phyloP scores from a whole-genome alignment of 2,113 vertebrate genomes.

The Bagarius yarrelli region DNA sequence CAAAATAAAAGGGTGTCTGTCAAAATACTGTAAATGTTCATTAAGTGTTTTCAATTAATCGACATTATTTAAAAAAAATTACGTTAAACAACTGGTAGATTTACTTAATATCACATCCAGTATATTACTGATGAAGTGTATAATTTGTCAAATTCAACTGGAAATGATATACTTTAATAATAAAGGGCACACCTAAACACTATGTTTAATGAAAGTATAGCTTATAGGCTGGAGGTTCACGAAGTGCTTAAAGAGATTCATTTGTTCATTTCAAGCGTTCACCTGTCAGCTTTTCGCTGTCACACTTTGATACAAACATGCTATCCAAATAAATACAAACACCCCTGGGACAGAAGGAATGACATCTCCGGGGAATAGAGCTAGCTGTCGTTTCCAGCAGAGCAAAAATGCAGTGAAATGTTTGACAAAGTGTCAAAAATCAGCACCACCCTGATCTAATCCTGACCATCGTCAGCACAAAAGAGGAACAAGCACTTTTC shows the following conservation, averaged over 20 bases:
- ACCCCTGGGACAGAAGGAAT: slow-evolving; percentile 9
- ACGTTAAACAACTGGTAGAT: background rate
- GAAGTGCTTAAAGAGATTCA: slow-evolving; percentile 2
- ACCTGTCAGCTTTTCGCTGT: slow-evolving; percentile 10
- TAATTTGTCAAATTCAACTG: background rate
- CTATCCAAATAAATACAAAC: slow-evolving; percentile 36
- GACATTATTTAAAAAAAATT: too few relatives aligned
- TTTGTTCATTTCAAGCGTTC: background rate
- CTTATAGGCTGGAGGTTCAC: background rate
- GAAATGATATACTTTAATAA: background rate
- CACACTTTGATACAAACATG: slow-evolving; percentile 47
- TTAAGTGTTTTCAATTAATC: too few relatives aligned
- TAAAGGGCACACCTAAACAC: too few relatives aligned
- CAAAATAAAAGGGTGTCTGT: too few relatives aligned
- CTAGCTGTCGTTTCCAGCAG: slow-evolving; percentile 59
- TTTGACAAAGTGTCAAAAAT: slow-evolving; percentile 64
- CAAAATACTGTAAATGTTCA: too few relatives aligned
- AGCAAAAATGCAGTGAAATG: slow-evolving; percentile 57
- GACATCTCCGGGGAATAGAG: slow-evolving; percentile 54
- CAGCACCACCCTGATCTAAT: slow-evolving; percentile 42
- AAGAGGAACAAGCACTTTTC: slow-evolving; percentile 65
- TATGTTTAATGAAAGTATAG: background rate
- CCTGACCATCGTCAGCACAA: slow-evolving; percentile 59
- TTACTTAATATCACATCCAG: background rate
- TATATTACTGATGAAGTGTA: background rate